These are phyloP conservation scores for Geodia barretti DNA, from an alignment of 37 sponge, comb jelly and placozoan genomes.

Conservation along the genomic window DNA sequence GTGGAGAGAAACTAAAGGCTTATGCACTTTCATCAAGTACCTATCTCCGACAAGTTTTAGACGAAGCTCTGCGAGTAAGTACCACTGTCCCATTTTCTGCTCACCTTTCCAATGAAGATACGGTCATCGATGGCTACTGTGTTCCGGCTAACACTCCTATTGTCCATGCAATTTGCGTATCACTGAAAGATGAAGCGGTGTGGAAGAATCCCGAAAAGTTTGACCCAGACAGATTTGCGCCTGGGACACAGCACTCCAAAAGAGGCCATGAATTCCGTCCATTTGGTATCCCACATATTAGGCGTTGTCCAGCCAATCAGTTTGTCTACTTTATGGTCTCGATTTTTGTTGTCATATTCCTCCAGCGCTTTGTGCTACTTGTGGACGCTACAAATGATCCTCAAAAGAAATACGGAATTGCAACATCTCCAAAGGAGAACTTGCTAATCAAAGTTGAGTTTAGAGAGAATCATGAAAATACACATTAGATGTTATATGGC, in stretches of 20 bases:
- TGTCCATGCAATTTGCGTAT: constrained; percentile 41
- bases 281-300: constrained; percentile 42
- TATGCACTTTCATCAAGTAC: constrained; percentile 26
- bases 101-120: constrained; percentile 29
- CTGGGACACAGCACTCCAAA: constrained; percentile 25
- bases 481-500: neutral
- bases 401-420: constrained; percentile 25
- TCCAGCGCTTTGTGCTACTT: constrained; percentile 12
- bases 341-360: constrained; percentile 18
- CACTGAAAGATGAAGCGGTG: constrained; percentile 16
- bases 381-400: neutral
- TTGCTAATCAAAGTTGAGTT: neutral
- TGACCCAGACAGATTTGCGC: constrained; percentile 46
- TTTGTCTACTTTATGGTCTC: constrained; percentile 38
- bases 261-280: constrained; percentile 45
- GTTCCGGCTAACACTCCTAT: constrained; percentile 51
- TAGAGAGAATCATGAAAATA: constrained; percentile 13
- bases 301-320: constrained; percentile 50
- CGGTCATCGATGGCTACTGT: constrained; percentile 22
- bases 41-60: constrained; percentile 31
- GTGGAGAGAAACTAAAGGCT: constrained; percentile 29
- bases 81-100: constrained; percentile 3
- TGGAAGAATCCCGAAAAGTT: constrained; percentile 35
- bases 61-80: constrained; percentile 36
- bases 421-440: constrained; percentile 23